Evolutionary conservation across 2,113 vertebrate genomes (phyloP), one percentile per base, ranked within the genome.

Genomic region (Himantopus leucocephalus): DNA sequence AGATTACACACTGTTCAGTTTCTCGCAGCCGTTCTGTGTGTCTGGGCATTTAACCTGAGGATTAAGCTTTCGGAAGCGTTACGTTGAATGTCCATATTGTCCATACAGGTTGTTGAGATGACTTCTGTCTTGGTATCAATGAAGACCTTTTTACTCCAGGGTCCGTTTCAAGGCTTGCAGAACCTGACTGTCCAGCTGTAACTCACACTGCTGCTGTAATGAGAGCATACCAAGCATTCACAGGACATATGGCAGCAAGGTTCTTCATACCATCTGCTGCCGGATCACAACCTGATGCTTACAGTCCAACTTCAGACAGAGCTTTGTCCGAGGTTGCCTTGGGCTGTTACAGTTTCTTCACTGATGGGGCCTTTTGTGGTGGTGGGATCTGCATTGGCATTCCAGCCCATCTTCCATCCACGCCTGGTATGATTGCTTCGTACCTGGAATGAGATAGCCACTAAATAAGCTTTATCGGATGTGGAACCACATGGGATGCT

Each of bases 71-170:
- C 41, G 6, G 60, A 48, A 50, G 13, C 4, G 7, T 45, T 55
- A 5, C 13, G 1, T 0, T 17, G 9, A 14, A 14, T 23, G 27
- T 63, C 58, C 10, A 1, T 5, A 4, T 84, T 45, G 43, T 52
- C 55, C 62, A 3, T 16, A 3, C 4, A 5, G 12, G 52, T 30
- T 39, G 16, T 75, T 48, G 70, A 20, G 30, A 32, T 22, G 35
- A 34, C 41, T 68, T 30, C 34, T 62, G 17, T 35, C n/a, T 62
- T 55, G 34, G 14, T 66, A 19, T 32, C n/a, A 60, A 0, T 5
- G 30, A 48, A 53, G 47, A 41, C 53, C 32, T 58, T 78, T 60
- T 55, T 55, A 47, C 60, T 67, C 66, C 29, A 30, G 37, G 67
- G 23, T 75, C 13, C 5, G 0, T 68, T 55, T 75, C 83, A 48